Evolutionary conservation across 1,140 invertebrate species (phyloP).

Genomic region (Akabosia matsudoensis): DNA sequence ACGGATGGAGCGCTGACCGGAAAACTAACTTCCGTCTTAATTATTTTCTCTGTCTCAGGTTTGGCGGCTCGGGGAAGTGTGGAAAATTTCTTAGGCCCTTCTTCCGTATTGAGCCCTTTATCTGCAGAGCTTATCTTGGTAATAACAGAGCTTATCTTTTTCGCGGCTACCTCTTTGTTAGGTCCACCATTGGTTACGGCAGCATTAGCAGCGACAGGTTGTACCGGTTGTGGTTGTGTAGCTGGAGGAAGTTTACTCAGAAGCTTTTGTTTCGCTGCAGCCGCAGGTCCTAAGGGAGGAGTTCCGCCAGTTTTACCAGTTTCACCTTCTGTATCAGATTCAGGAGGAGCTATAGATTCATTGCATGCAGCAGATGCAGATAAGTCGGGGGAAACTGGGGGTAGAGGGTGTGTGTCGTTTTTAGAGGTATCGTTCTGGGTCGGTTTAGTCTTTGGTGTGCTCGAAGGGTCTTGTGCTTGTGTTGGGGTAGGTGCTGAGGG

Average conservation of each 20-base stretch:
- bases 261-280: background rate
- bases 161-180: constrained; percentile 43
- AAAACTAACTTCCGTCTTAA: constrained; percentile 61
- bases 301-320: constrained; percentile 9
- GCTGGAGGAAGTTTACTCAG: constrained; percentile 12
- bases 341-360: background rate
- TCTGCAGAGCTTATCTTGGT: constrained; percentile 36
- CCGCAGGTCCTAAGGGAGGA: constrained; percentile 11
- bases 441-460: background rate
- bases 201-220: background rate
- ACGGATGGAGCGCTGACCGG: constrained; percentile 58
- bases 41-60: background rate
- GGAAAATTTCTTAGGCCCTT: constrained; percentile 19
- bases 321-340: constrained; percentile 15
- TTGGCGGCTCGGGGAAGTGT: background rate
- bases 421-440: background rate
- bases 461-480: constrained; percentile 44
- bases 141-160: constrained; percentile 45
- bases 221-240: background rate
- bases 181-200: background rate
- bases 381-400: background rate
- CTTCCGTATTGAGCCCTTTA: constrained; percentile 20
- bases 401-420: background rate
- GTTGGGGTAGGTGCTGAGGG: constrained; percentile 2
- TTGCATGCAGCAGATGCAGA: background rate